Evolutionary conservation across 2,888 invertebrate species (phyloP).

Genomic region (Heliconius cydno): DNA sequence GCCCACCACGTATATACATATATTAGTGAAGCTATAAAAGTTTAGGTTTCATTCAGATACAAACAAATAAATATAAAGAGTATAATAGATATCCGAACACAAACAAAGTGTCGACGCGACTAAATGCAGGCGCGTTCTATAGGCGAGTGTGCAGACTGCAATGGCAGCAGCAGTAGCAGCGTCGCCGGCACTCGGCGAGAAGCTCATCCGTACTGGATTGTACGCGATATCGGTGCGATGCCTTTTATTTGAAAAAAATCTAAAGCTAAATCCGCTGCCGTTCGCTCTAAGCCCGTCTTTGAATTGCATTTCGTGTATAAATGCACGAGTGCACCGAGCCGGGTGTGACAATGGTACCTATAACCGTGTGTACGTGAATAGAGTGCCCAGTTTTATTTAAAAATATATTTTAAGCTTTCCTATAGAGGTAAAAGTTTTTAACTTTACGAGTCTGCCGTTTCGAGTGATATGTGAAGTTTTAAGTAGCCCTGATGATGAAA

Average conservation of each 20-base stretch:
- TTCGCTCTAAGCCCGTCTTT: slow-evolving; percentile 22
- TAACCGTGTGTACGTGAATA: not conserved
- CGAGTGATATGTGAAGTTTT: too few relatives aligned
- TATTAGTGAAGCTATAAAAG: too few relatives aligned
- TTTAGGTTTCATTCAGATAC: too few relatives aligned
- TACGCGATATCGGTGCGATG: slow-evolving; percentile 16
- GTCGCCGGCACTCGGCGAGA: not conserved
- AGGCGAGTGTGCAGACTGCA: not conserved
- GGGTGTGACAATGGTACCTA: not conserved
- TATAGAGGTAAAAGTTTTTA: not conserved
- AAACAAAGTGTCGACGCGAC: not conserved
- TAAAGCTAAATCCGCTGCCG: slow-evolving; percentile 16
- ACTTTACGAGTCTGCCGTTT: too few relatives aligned
- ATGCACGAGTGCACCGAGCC: not conserved
- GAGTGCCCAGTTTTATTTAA: not conserved
- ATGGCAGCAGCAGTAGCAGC: not conserved
- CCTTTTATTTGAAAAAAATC: slow-evolving; percentile 22
- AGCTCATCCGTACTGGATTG: slow-evolving; percentile 28
- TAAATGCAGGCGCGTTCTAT: too few relatives aligned
- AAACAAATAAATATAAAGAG: not conserved
- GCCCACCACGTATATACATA: too few relatives aligned
- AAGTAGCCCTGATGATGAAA: too few relatives aligned
- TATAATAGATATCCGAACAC: not conserved
- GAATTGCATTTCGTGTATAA: slow-evolving; percentile 14
- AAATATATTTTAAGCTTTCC: not conserved